A percentile compares a stretch with the other conserved stretches of the same genome.
Conservation (phyloP, 2,888 invertebrate genomes). For the Neoscelio sp. region DNA sequence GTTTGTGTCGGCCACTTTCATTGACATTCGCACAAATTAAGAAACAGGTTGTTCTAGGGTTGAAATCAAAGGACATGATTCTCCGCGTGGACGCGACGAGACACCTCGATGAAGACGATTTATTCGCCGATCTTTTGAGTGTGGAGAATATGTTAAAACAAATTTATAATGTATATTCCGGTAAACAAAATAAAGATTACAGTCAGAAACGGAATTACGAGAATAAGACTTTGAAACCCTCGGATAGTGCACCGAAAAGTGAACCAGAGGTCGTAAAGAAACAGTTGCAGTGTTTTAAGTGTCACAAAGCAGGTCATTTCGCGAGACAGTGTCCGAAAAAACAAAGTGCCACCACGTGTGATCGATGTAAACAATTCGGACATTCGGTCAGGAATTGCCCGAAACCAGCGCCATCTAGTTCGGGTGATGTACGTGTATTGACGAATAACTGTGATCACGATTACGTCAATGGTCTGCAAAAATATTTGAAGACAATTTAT, state of each 20-base stretch:
- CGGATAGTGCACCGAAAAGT: background rate
- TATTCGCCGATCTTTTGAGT: background rate
- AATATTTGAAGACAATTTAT: too few relatives aligned
- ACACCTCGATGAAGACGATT: background rate
- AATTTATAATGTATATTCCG: too few relatives aligned
- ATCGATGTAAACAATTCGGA: background rate
- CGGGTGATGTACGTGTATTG: background rate
- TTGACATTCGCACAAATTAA: constrained; percentile 7
- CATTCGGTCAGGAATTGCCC: background rate
- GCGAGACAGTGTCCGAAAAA: background rate
- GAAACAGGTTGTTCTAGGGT: background rate
- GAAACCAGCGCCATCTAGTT: background rate
- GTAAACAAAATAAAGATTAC: background rate
- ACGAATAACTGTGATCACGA: background rate
- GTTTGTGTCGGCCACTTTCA: constrained; percentile 10
- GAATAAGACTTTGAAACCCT: background rate
- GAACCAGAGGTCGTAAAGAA: background rate
- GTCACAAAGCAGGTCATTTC: background rate
- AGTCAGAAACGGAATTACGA: background rate
- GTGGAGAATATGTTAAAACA: background rate
- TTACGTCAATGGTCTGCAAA: too few relatives aligned
- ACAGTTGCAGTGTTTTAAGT: background rate
- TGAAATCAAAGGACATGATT: background rate
- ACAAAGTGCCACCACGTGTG: background rate
- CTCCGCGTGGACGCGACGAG: background rate